These are phyloP conservation scores for Pachyuromys duprasi DNA, from an alignment of 2,797 vertebrate genomes.

Conservation along the genomic window DNA sequence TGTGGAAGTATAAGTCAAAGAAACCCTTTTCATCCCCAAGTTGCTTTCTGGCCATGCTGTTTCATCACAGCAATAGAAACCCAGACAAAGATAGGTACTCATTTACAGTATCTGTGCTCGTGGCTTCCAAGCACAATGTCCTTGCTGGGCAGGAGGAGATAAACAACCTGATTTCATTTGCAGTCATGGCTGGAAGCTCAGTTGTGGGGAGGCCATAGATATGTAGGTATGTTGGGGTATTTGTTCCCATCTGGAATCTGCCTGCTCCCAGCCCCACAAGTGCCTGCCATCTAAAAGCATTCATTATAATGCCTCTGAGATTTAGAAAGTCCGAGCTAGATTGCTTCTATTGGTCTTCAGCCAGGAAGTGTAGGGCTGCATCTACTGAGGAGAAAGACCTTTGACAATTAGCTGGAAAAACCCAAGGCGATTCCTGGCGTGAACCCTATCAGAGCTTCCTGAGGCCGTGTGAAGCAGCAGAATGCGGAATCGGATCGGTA, in stretches of 20 bases:
- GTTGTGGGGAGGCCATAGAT: too few relatives aligned
- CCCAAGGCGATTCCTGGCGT: slow-evolving; percentile 23
- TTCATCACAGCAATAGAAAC: neutral
- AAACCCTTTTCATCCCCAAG: neutral
- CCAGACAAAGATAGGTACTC: neutral
- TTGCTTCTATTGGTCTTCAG: neutral
- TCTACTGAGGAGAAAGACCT: neutral
- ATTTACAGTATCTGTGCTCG: fast-evolving
- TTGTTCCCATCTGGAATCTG: too few relatives aligned
- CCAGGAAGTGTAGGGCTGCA: neutral
- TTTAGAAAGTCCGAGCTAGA: neutral
- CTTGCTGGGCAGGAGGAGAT: neutral
- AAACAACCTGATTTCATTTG: neutral
- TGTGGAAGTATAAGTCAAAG: neutral
- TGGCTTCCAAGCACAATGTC: neutral
- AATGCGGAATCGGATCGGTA: neutral
- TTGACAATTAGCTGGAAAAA: slow-evolving; percentile 34
- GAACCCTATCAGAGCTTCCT: slow-evolving; percentile 63
- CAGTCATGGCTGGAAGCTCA: neutral
- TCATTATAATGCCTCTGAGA: neutral
- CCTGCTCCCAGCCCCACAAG: fast-evolving
- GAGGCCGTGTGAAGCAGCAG: slow-evolving; percentile 61
- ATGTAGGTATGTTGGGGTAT: too few relatives aligned
- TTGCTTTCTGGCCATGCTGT: neutral
- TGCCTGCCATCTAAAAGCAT: neutral